Base-by-base conservation (phyloP, 2,888 invertebrate species). In the Acanthosepion esculentum region DNA sequence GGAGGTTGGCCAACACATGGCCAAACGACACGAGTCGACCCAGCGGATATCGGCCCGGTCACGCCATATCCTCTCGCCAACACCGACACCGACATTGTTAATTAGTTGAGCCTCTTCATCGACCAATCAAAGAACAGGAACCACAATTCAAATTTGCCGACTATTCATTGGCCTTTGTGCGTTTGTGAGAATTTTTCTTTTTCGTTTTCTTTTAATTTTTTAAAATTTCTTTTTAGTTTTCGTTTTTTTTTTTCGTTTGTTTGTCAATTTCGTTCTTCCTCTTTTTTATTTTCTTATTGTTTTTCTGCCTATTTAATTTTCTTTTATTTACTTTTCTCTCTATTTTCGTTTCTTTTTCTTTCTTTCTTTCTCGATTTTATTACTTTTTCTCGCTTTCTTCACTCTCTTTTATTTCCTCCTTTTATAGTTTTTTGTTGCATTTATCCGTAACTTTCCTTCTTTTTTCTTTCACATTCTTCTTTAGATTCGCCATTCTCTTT, bases 1-100 rank as follows among this genome's bases (percentile, higher is more conserved):
- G 78, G 78, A 33, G 78, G 78, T 78, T n/a, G 78, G n/a, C 78
- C 78, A 78, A n/a, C n/a, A 78, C 78, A 78, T 78, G 78, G 78
- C 78, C 78, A 78, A 78, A 78, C 78, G 78, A 78, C 78, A 78
- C 78, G n/a, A n/a, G 78, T n/a, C 78, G 78, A 78, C 78, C 78
- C 78, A 78, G 78, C 78, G 78, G 78, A 78, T 78, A 78, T 78
- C 78, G 78, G 78, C n/a, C 78, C 78, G 78, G 78, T 78, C 78
- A 78, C 78, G 78, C 78, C 78, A 78, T n/a, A 78, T 33, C 33
- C 33, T 78, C 78, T 78, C 78, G 78, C 78, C 78, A n/a, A n/a
- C n/a, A 18, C 33, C 33, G 33, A 78, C 78, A 78, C 78, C 78
- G 15, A n/a, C 78, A n/a, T 78, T 78, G 12, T 78, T 78, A 78